A percentile compares a stretch with the other conserved stretches of the same genome.
Conservation (phyloP, 2,888 invertebrate genomes). For the Drosophila longiperda region DNA sequence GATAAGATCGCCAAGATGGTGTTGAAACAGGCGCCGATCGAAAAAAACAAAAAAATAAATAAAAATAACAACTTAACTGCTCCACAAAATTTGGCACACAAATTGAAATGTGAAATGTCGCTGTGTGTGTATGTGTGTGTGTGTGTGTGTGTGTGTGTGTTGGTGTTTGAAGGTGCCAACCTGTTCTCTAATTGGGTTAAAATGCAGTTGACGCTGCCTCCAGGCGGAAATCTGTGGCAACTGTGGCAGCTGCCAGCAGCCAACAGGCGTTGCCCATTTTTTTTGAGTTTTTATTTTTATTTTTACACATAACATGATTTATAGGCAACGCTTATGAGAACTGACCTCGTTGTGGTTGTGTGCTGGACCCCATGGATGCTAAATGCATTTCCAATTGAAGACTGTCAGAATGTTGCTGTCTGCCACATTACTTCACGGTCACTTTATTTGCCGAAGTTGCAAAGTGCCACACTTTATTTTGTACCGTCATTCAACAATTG, state of each 20-base stretch:
- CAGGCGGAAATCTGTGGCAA: conserved; percentile 74
- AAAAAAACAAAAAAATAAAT: conserved; percentile 3
- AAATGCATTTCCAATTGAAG: conserved; percentile 28
- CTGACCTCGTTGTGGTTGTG: conserved; percentile 47
- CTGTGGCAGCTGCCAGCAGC: conserved; percentile 32
- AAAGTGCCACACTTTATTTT: not conserved
- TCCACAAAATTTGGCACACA: conserved; percentile 69
- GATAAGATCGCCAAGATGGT: conserved; percentile 61
- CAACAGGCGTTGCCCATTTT: conserved; percentile 71
- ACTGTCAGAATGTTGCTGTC: conserved; percentile 9
- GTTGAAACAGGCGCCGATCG: conserved; percentile 53
- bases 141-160: conserved; percentile 36
- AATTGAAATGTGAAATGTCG: conserved; percentile 65
- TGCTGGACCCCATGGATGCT: conserved; percentile 16
- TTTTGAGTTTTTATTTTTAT: not conserved
- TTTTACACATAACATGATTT: conserved; percentile 66
- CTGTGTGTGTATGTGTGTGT: conserved; percentile 29
- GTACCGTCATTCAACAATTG: not conserved
- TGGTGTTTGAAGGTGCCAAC: conserved; percentile 65
- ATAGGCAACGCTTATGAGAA: conserved; percentile 60
- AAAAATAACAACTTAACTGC: conserved; percentile 40
- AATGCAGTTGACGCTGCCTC: conserved; percentile 71
- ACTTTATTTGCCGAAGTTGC: conserved; percentile 8
- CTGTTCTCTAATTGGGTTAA: conserved; percentile 82
- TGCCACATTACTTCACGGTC: conserved; percentile 20